A percentile compares a stretch with the other conserved stretches of the same genome.
phyloP scores from a whole-genome alignment of 2,113 vertebrate genomes.

The Ranitomeya imitator region DNA sequence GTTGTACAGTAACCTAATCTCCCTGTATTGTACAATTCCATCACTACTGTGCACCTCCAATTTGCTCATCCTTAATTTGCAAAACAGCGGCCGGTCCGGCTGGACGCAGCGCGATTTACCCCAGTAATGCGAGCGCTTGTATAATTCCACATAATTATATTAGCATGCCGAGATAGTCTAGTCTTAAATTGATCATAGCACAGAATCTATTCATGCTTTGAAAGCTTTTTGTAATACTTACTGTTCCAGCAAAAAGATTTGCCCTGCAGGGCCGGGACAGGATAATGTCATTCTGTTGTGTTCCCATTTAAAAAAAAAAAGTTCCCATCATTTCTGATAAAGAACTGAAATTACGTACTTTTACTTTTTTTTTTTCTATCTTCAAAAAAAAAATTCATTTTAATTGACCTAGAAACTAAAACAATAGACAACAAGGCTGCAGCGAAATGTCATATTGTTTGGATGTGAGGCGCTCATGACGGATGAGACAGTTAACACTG shows the following conservation, averaged over 20 bases:
- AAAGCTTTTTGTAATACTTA: slow-evolving; percentile 73
- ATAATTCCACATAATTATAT: slow-evolving; percentile 80
- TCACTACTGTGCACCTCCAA: slow-evolving; percentile 26
- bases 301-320: slow-evolving; percentile 59
- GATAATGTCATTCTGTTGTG: slow-evolving; percentile 66
- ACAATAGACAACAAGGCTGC: slow-evolving; percentile 60
- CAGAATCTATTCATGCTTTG: slow-evolving; percentile 72
- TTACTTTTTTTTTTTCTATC: slow-evolving; percentile 40
- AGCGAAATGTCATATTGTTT: slow-evolving; percentile 57
- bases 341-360: slow-evolving; percentile 63
- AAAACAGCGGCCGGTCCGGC: slow-evolving; percentile 66
- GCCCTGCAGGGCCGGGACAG: slow-evolving; percentile 69
- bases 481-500: slow-evolving; percentile 64
- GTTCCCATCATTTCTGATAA: slow-evolving; percentile 16
- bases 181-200: slow-evolving; percentile 73
- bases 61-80: slow-evolving; percentile 27
- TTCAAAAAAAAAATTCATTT: slow-evolving; percentile 63
- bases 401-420: slow-evolving; percentile 65
- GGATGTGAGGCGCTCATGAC: slow-evolving; percentile 56
- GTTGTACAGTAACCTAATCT: slow-evolving; percentile 3
- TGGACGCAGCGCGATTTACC: slow-evolving; percentile 77
- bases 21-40: slow-evolving; percentile 2
- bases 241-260: slow-evolving; percentile 70
- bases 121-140: slow-evolving; percentile 73
- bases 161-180: slow-evolving; percentile 77